A percentile compares a stretch with the other conserved stretches of the same genome.
phyloP scores from a whole-genome alignment of 2,888 invertebrate species.

The Drosophila borborema region DNA sequence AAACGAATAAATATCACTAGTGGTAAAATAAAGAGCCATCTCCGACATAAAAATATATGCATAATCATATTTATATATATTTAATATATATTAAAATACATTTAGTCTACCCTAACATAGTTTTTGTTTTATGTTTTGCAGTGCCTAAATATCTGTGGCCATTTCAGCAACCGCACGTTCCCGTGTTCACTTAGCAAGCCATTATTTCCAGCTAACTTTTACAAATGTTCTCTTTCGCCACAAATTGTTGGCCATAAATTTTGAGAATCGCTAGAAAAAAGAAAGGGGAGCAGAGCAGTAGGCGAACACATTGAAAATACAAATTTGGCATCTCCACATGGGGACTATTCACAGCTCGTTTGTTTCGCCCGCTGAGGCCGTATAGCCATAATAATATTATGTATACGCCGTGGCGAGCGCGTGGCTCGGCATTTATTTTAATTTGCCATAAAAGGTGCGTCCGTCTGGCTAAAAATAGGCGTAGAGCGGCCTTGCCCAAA shows the following conservation, averaged over 20 bases:
- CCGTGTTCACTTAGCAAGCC: slow-evolving; percentile 22
- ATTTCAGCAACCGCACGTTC: background rate
- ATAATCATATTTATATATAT: background rate
- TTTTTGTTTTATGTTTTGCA: background rate
- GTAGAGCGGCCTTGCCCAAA: slow-evolving; percentile 65
- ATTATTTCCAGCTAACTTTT: slow-evolving; percentile 16
- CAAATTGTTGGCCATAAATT: slow-evolving; percentile 58
- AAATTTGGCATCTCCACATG: slow-evolving; percentile 51
- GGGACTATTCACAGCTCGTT: slow-evolving; percentile 70
- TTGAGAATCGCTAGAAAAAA: slow-evolving; percentile 27
- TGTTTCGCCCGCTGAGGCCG: slow-evolving; percentile 25
- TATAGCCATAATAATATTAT: slow-evolving; percentile 52
- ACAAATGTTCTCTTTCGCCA: slow-evolving; percentile 39
- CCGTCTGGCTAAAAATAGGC: slow-evolving; percentile 65
- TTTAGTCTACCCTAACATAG: background rate
- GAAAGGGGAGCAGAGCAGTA: too few species aligned
- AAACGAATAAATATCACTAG: too few species aligned
- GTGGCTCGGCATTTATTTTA: slow-evolving; percentile 61
- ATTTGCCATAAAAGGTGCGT: slow-evolving; percentile 61
- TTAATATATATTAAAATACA: background rate
- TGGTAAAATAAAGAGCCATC: too few species aligned
- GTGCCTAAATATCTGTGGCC: background rate
- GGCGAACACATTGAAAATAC: slow-evolving; percentile 53
- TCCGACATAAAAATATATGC: background rate
- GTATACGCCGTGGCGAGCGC: slow-evolving; percentile 65